phyloP scores from a whole-genome alignment of 2,888 invertebrate genomes.

The Acanthosepion esculentum region DNA sequence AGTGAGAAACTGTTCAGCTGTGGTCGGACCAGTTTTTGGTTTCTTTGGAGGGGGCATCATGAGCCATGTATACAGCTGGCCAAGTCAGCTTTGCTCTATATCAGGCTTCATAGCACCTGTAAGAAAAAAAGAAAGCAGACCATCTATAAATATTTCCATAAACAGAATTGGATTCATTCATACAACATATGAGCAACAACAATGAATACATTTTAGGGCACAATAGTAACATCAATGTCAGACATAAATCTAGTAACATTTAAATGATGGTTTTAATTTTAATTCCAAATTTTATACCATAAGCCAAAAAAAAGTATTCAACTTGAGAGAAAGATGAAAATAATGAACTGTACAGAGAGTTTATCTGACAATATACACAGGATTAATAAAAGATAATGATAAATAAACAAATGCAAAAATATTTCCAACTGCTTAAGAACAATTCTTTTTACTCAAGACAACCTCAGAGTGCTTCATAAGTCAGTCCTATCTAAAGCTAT shows the following conservation, averaged over 20 bases:
- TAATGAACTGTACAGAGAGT: too few species aligned
- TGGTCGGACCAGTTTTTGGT: slow-evolving; percentile 69
- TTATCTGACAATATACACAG: too few species aligned
- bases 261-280: not conserved
- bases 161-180: not conserved
- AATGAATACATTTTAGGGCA: not conserved
- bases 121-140: not conserved
- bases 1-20: slow-evolving; percentile 68
- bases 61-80: slow-evolving; percentile 45
- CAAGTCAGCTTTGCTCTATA: slow-evolving; percentile 40
- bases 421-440: too few species aligned
- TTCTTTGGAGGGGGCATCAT: slow-evolving; percentile 71
- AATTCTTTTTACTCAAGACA: too few species aligned
- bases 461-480: too few species aligned
- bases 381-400: too few species aligned
- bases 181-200: not conserved
- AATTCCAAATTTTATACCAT: not conserved
- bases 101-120: slow-evolving; percentile 39
- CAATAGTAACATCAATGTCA: not conserved
- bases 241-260: not conserved
- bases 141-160: not conserved
- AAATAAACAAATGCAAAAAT: too few species aligned
- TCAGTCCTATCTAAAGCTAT: too few species aligned
- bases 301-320: not conserved
- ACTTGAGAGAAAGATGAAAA: too few species aligned